A percentile compares a stretch with the other conserved stretches of the same genome.
These are phyloP conservation scores for Colostygia pectinataria DNA, from an alignment of 2,888 invertebrate genomes.

Conservation along the genomic window DNA sequence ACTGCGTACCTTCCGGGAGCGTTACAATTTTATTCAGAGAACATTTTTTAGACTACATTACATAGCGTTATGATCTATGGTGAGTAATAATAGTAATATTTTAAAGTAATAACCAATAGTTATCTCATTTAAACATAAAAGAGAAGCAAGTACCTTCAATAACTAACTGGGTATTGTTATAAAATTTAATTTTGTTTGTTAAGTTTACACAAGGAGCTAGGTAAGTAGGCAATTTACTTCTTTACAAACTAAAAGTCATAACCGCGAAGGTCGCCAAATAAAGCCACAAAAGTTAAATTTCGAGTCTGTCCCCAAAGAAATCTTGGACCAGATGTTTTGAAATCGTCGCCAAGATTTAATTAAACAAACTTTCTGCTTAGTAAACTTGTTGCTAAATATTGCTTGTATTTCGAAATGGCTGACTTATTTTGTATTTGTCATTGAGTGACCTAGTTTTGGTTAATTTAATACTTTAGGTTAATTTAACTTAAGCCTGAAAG, in stretches of 20 bases:
- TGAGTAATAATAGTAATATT: too few species aligned
- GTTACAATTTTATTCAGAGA: too few species aligned
- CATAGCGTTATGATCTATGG: too few species aligned
- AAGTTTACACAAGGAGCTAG: slow-evolving; percentile 2
- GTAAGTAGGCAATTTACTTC: slow-evolving; percentile 17
- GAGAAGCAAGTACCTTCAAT: not conserved
- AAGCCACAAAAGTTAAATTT: slow-evolving; percentile 47
- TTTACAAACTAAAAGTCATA: slow-evolving; percentile 19
- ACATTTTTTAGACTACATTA: too few species aligned
- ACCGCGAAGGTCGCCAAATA: slow-evolving; percentile 38
- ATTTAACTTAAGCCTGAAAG: slow-evolving; percentile 14
- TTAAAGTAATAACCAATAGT: too few species aligned
- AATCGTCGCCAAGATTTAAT: slow-evolving; percentile 66
- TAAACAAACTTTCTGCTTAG: slow-evolving; percentile 56
- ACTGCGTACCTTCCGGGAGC: too few species aligned
- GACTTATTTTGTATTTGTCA: slow-evolving; percentile 17
- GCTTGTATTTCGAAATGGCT: slow-evolving; percentile 29
- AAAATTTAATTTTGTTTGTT: slow-evolving; percentile 1
- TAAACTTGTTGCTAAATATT: slow-evolving; percentile 56
- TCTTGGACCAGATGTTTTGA: slow-evolving; percentile 59
- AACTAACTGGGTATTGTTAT: not conserved
- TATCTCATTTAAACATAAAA: too few species aligned
- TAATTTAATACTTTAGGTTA: not conserved
- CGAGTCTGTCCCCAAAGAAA: slow-evolving; percentile 34
- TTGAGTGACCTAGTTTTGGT: slow-evolving; percentile 19